A percentile compares a stretch with the other conserved stretches of the same genome.
phyloP scores from a whole-genome alignment of 2,797 vertebrate species.

The Neomorphus geoffroyi region DNA sequence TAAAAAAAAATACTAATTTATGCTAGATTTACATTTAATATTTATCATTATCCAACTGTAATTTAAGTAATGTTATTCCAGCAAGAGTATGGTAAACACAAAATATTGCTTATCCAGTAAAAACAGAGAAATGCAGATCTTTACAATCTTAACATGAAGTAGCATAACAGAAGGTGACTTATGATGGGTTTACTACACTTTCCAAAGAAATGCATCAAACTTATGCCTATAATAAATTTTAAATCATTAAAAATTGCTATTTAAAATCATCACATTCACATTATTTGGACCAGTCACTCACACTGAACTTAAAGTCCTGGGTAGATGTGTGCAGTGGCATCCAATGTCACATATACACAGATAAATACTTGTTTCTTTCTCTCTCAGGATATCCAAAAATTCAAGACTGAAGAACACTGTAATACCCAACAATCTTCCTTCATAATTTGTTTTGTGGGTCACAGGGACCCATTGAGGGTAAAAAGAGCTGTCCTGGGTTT shows the following conservation, averaged over 20 bases:
- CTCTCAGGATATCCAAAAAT: not conserved
- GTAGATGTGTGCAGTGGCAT: not conserved
- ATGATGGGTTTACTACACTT: not conserved
- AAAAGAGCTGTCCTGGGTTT: not conserved
- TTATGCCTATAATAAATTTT: not conserved
- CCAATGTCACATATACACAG: not conserved
- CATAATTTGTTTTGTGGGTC: not conserved
- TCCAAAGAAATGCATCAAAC: not conserved
- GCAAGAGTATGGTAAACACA: not conserved
- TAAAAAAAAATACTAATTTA: not conserved
- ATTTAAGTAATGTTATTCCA: not conserved
- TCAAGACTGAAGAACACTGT: not conserved
- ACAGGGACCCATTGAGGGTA: not conserved
- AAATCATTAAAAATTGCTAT: too few species aligned
- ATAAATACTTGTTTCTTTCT: not conserved
- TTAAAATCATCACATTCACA: not conserved
- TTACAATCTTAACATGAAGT: not conserved
- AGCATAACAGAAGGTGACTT: not conserved
- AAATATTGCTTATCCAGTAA: not conserved
- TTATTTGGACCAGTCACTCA: not conserved
- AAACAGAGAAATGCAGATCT: not conserved
- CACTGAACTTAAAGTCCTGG: not conserved
- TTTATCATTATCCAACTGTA: not conserved
- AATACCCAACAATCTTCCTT: not conserved
- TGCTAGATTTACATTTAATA: not conserved